These are phyloP conservation scores for Steinernema carpocapsae DNA, from an alignment of 2,888 invertebrate species.

Conservation along the genomic window DNA sequence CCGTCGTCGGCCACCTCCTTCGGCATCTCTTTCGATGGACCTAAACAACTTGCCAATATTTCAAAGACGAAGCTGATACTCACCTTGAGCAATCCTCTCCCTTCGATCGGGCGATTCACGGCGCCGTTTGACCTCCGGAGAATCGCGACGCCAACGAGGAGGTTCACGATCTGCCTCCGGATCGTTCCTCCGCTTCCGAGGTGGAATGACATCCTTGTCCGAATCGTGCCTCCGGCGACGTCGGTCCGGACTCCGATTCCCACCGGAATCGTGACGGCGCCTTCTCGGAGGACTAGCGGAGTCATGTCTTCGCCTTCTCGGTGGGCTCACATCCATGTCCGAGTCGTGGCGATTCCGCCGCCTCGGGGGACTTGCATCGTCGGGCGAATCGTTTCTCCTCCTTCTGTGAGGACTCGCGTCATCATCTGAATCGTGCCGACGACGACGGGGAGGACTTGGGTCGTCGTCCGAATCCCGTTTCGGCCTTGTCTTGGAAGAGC, in stretches of 20 bases:
- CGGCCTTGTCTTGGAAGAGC: background rate
- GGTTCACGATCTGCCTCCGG: too few species aligned
- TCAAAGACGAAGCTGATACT: too few species aligned
- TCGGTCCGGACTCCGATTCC: constrained; percentile 4
- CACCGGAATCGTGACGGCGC: background rate
- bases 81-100: constrained; percentile 24
- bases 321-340: constrained; percentile 27
- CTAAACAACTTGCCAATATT: too few species aligned
- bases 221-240: too few species aligned
- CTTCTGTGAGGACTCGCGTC: constrained; percentile 32
- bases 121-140: background rate
- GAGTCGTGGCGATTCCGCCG: constrained; percentile 35
- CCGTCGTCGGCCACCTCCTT: constrained; percentile 36
- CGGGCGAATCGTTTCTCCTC: background rate
- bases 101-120: constrained; percentile 29
- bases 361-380: background rate
- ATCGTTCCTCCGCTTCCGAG: too few species aligned
- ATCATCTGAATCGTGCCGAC: background rate
- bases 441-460: constrained; percentile 21
- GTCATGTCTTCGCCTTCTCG: background rate
- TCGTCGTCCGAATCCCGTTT: background rate
- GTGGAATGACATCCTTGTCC: too few species aligned
- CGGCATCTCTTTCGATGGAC: too few species aligned
- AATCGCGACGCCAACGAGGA: constrained; percentile 26
- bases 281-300: constrained; percentile 30